A percentile compares a stretch with the other conserved stretches of the same genome.
These are phyloP conservation scores for Sebastes schlegelii DNA, from an alignment of 2,113 vertebrate species.

Conservation along the genomic window DNA sequence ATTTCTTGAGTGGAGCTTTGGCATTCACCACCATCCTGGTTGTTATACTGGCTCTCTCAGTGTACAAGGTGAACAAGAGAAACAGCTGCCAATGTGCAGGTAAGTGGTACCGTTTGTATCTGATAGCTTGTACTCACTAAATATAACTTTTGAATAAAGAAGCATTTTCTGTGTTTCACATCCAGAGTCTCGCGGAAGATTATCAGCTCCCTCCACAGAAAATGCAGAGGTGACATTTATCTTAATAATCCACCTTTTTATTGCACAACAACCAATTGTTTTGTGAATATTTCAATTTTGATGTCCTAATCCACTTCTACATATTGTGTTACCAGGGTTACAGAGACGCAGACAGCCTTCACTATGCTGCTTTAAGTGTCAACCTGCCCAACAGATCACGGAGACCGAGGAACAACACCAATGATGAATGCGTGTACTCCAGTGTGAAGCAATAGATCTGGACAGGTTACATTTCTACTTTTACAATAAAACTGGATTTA, in stretches of 20 bases:
- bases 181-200: background rate
- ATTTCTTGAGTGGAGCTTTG: no score
- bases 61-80: no score
- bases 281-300: background rate
- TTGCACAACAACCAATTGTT: no score
- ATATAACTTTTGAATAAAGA: no score
- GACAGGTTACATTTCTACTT: background rate
- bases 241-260: background rate
- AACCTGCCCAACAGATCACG: slow-evolving; percentile 1
- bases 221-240: background rate
- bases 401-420: background rate
- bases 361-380: background rate
- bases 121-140: no score
- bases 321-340: background rate
- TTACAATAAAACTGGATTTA: background rate
- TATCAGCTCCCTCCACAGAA: background rate
- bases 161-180: background rate
- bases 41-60: no score
- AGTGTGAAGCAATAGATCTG: slow-evolving; percentile 20
- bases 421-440: slow-evolving; percentile 14
- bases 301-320: no score
- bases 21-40: no score
- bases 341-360: background rate
- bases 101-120: no score
- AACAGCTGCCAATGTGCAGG: no score